Evolutionary conservation across 2,797 vertebrate species (phyloP).

Genomic region (Myioborus melanocephalus): DNA sequence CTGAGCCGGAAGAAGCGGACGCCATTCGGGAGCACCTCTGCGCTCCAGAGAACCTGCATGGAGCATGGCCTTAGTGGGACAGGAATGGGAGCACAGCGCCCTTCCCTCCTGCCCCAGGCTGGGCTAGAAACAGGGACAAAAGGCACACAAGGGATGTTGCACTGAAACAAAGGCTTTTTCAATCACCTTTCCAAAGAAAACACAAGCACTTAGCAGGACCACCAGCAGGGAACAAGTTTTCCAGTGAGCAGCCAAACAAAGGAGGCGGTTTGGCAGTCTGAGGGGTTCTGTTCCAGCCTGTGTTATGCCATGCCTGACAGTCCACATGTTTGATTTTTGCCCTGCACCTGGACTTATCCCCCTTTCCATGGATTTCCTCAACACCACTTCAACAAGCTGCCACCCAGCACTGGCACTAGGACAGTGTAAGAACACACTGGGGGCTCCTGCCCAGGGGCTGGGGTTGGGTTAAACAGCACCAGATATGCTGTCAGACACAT

Average conservation of each 20-base stretch:
- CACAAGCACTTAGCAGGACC: neutral
- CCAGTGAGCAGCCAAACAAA: neutral
- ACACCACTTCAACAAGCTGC: neutral
- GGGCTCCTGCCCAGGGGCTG: neutral
- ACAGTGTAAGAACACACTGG: neutral
- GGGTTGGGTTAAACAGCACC: neutral
- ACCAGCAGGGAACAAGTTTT: neutral
- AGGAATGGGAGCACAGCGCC: neutral
- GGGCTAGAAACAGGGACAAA: neutral
- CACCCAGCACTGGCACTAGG: neutral
- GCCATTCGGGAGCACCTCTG: constrained; percentile 77
- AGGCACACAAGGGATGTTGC: neutral
- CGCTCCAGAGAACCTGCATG: constrained; percentile 80
- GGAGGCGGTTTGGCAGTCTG: neutral
- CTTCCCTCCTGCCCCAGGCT: neutral
- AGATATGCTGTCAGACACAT: neutral
- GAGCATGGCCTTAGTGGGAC: rapidly evolving
- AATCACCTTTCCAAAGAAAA: neutral
- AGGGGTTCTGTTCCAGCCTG: neutral
- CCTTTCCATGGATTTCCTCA: neutral
- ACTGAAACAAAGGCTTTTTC: neutral
- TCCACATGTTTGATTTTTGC: neutral
- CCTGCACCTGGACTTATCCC: neutral
- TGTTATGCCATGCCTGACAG: neutral
- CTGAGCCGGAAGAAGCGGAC: constrained; percentile 84